A percentile compares a stretch with the other conserved stretches of the same genome.
Conservation (phyloP, 2,888 invertebrate species). For the Polyommatus iphigenia region DNA sequence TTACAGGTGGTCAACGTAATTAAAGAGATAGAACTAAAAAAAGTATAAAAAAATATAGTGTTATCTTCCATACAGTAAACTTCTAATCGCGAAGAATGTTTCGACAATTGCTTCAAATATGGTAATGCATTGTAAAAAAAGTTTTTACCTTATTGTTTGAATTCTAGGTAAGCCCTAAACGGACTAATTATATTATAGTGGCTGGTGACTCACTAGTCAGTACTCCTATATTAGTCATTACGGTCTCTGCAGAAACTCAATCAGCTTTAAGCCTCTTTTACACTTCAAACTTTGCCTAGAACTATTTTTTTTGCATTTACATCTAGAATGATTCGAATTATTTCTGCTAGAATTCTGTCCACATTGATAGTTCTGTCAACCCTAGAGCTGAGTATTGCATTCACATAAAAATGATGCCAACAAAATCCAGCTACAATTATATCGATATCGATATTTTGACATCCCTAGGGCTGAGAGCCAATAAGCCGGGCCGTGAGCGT, state of each 20-base stretch:
- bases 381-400: too few relatives aligned
- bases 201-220: neutral
- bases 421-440: too few relatives aligned
- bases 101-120: too few relatives aligned
- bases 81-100: too few relatives aligned
- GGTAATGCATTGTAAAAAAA: too few relatives aligned
- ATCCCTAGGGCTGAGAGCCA: conserved; percentile 32
- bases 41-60: neutral
- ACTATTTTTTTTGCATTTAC: too few relatives aligned
- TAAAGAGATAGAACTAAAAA: neutral
- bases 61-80: neutral
- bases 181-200: neutral
- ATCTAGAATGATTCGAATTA: too few relatives aligned
- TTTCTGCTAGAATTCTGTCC: too few relatives aligned
- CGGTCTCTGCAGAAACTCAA: neutral
- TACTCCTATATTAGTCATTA: neutral
- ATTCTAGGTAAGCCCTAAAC: neutral
- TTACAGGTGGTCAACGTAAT: neutral
- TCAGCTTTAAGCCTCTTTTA: neutral
- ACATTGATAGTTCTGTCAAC: too few relatives aligned
- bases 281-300: too few relatives aligned
- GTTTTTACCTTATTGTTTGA: neutral
- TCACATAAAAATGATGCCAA: neutral
- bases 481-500: conserved; percentile 33
- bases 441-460: conserved; percentile 9